Base-by-base conservation (phyloP, 2,113 vertebrate genomes). In the Galemys pyrenaicus region DNA sequence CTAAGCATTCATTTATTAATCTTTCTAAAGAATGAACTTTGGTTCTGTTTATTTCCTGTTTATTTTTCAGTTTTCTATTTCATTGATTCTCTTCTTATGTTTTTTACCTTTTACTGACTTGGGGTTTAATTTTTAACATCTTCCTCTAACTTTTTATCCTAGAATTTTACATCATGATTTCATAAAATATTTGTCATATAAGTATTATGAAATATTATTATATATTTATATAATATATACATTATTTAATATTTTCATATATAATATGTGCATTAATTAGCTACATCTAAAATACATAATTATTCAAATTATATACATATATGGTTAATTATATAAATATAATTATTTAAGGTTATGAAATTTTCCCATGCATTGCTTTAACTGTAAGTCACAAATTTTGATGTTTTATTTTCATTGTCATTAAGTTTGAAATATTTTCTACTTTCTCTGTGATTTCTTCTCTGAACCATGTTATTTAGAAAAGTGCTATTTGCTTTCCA, bases 351-450 rank as follows among this genome's bases (percentile, higher is more conserved):
- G 32, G 26, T 24, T 71, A 37, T 90, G 32, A 60, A 81, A 81
- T 81, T 71, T 90, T 32, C 49, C 62, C 24, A 79, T 49, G 37
- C 17, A 81, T 32, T 46, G 20, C 51, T 37, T 70, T 90, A 70
- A 6, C 64, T 80, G n/a, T 32, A 81, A 28, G 32, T 90, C 24
- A 90, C 37, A 71, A 70, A 26, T 90, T 90, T 71, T 80, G 10
- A 80, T 81, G 67, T 44, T 89, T 89, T 71, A 65, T 44, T 89
- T 89, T 28, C 22, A 26, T 68, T 68, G 24, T 85, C 64, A 44
- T 80, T 58, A 46, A 70, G 24, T 58, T 46, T 90, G 88, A 80
- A 90, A 88, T 54, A 77, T 22, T 88, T 51, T 77, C 58, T 51
- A 51, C 51, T 39, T 65, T 88, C 12, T 22, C 19, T 54, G 28